Evolutionary conservation across 2,113 vertebrate genomes (phyloP), one percentile per base, ranked within the genome.

Genomic region (Archocentrus centrarchus): DNA sequence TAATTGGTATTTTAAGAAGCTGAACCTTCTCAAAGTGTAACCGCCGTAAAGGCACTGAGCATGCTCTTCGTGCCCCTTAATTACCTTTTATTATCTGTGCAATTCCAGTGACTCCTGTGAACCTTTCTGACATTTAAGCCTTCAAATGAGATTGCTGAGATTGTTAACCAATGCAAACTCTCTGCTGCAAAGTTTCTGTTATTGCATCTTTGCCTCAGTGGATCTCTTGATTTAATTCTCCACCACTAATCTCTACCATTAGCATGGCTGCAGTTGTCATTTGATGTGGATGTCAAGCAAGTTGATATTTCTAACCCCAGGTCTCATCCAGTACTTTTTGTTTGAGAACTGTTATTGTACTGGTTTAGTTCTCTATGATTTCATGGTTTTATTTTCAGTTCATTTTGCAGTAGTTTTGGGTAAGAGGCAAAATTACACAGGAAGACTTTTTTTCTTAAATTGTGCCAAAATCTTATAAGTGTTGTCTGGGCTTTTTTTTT

Each of bases 231-330:
- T 89, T 92, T 93, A 80, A 85, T 84, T 85, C 85, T 87, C 83
- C 85, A 82, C 89, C 92, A 93, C 93, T 95, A 94, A 91, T 95
- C 89, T 92, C 78, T 39, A 90, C 92, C 92, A 93, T 93, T 91
- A 92, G 94, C 95, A 96, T 96, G 96, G 91, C 94, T 93, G 91
- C 91, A 92, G 93, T 93, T 94, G 91, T 94, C 94, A 92, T 95
- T 93, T 94, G 89, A 95, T 95, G 93, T 98, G 98, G 98, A 99
- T 99, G 98, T 97, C 98, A 96, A 96, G 97, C 93, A 95, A 97
- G 95, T 96, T 95, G 97, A 98, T 99, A 99, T 99, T 99, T 99
- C 98, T 99, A 97, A 97, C 96, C 94, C 95, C 93, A 92, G 93
- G 95, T 96, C 94, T 97, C 96, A 96, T 97, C 96, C 94, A 95